A percentile compares a stretch with the other conserved stretches of the same genome.
Conservation (phyloP, 1,140 invertebrate genomes). For the Drosophila trapezifrons region DNA sequence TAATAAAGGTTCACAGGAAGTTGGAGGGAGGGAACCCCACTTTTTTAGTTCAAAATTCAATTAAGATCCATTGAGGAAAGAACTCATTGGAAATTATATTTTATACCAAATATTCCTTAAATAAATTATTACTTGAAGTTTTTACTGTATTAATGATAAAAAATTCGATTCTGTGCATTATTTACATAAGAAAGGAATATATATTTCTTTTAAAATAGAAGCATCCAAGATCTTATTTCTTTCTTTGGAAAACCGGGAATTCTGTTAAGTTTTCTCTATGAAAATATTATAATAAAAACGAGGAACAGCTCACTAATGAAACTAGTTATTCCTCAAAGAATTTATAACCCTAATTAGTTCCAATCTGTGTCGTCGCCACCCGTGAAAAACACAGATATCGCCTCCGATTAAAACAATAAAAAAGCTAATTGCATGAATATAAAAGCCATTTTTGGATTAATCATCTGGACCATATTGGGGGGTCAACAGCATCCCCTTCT, state of each 20-base stretch:
- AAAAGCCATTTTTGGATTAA: constrained; percentile 58
- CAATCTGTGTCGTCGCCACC: constrained; percentile 18
- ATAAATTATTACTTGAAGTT: too few species aligned
- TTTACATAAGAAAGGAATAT: not conserved
- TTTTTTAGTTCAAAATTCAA: not conserved
- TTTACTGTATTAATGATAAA: too few species aligned
- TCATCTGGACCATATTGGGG: constrained; percentile 41
- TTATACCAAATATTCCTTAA: too few species aligned
- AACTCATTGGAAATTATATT: too few species aligned
- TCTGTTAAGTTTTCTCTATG: not conserved
- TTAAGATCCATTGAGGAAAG: not conserved
- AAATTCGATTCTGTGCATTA: too few species aligned
- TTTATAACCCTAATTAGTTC: constrained; percentile 23
- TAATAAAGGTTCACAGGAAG: not conserved
- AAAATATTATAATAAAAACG: not conserved
- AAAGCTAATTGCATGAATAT: constrained; percentile 66
- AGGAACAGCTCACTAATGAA: constrained; percentile 3
- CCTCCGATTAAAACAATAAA: constrained; percentile 42
- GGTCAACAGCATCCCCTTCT: constrained; percentile 26
- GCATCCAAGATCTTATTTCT: not conserved
- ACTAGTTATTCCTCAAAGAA: not conserved
- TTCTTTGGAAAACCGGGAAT: not conserved
- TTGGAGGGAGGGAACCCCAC: not conserved
- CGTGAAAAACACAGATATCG: constrained; percentile 4
- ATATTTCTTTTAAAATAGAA: not conserved